These are phyloP conservation scores for Castor canadensis DNA, from an alignment of 2,113 vertebrate species.

Conservation along the genomic window DNA sequence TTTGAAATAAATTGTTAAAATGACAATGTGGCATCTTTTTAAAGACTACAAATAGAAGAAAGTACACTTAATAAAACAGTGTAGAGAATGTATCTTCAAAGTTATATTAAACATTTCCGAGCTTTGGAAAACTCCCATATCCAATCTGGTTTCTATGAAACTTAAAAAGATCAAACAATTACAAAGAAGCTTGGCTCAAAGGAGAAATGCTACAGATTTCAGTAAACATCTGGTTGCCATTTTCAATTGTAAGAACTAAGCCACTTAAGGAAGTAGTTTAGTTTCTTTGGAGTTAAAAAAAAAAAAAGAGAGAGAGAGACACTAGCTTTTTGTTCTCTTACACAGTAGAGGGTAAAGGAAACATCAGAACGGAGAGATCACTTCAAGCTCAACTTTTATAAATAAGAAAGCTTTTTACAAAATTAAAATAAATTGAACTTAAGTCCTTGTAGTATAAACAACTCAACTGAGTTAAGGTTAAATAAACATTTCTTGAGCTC, in stretches of 20 bases:
- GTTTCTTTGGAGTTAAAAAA: slow-evolving; percentile 82
- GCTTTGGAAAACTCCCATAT: slow-evolving; percentile 59
- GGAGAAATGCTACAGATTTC: slow-evolving; percentile 78
- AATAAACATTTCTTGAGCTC: slow-evolving; percentile 81
- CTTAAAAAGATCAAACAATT: slow-evolving; percentile 81
- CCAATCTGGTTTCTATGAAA: slow-evolving; percentile 80
- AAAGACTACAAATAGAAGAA: slow-evolving; percentile 33
- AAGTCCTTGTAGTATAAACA: slow-evolving; percentile 83
- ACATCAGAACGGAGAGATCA: slow-evolving; percentile 82
- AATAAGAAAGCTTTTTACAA: slow-evolving; percentile 83
- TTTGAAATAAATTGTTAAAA: slow-evolving; percentile 53
- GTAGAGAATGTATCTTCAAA: slow-evolving; percentile 50
- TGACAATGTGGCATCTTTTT: background rate
- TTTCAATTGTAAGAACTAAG: slow-evolving; percentile 82
- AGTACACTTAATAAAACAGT: slow-evolving; percentile 34
- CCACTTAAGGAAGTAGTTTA: slow-evolving; percentile 86
- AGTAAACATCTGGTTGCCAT: slow-evolving; percentile 91
- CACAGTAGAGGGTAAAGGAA: slow-evolving; percentile 81
- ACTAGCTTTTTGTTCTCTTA: slow-evolving; percentile 84
- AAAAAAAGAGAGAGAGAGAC: slow-evolving; percentile 55
- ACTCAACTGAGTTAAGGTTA: slow-evolving; percentile 81
- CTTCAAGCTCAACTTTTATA: slow-evolving; percentile 84
- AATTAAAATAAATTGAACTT: slow-evolving; percentile 85
- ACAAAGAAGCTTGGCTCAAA: slow-evolving; percentile 74
- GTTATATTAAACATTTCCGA: slow-evolving; percentile 44